Evolutionary conservation across 2,888 invertebrate species (phyloP).

Genomic region (Acronicta psi): DNA sequence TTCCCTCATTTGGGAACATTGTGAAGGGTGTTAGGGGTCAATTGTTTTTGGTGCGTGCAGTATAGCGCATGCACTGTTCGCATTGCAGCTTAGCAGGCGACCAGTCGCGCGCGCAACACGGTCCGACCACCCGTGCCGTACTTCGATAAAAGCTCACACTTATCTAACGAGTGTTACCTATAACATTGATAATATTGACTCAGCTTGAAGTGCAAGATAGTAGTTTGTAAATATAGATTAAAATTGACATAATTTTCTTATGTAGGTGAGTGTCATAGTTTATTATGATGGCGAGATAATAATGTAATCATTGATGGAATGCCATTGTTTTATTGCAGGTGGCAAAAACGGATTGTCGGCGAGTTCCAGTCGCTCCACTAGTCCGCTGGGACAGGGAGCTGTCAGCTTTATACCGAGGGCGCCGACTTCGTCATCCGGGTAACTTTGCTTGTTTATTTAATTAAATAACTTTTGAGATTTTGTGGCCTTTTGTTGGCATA

Average conservation of each 20-base stretch:
- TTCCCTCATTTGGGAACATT: slow-evolving; percentile 48
- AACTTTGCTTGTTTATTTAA: slow-evolving; percentile 54
- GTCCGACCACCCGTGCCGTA: slow-evolving; percentile 76
- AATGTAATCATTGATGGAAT: slow-evolving; percentile 50
- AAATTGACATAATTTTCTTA: slow-evolving; percentile 35
- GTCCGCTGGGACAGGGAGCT: slow-evolving; percentile 85
- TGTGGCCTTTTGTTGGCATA: slow-evolving; percentile 27
- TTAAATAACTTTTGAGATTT: slow-evolving; percentile 31
- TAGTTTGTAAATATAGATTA: slow-evolving; percentile 49
- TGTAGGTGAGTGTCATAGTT: slow-evolving; percentile 24
- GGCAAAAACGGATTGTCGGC: slow-evolving; percentile 85
- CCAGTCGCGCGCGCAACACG: slow-evolving; percentile 72
- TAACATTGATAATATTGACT: slow-evolving; percentile 67
- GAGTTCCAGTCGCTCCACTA: slow-evolving; percentile 90
- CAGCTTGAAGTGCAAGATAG: slow-evolving; percentile 65
- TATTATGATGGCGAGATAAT: slow-evolving; percentile 16
- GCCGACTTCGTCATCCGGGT: slow-evolving; percentile 90
- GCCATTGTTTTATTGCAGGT: slow-evolving; percentile 71
- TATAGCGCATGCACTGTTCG: slow-evolving; percentile 61
- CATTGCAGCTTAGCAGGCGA: slow-evolving; percentile 55
- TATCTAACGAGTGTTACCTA: slow-evolving; percentile 68
- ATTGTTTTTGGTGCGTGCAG: slow-evolving; percentile 61
- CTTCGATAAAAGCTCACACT: slow-evolving; percentile 68
- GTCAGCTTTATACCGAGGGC: slow-evolving; percentile 86
- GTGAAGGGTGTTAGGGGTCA: slow-evolving; percentile 65